Evolutionary conservation across 1,140 invertebrate species (phyloP).

Genomic region (Drosophila lowei): DNA sequence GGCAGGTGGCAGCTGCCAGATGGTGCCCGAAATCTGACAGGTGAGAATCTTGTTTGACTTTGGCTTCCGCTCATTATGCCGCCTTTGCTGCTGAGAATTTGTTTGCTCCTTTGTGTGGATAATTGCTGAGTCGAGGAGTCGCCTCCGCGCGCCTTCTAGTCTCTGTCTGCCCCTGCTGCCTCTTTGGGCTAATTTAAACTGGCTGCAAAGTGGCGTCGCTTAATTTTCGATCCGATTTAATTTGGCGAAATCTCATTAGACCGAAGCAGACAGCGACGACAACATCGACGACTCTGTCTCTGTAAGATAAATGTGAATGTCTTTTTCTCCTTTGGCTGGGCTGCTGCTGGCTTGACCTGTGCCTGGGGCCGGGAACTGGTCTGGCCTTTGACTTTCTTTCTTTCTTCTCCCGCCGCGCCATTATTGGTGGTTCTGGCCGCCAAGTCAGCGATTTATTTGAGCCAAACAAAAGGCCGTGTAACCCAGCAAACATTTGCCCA

Average conservation of each 20-base stretch:
- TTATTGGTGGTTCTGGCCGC: conserved; percentile 20
- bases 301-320: conserved; percentile 49
- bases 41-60: conserved; percentile 55
- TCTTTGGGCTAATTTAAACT: conserved; percentile 51
- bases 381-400: conserved; percentile 21
- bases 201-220: conserved; percentile 20
- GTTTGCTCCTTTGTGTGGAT: conserved; percentile 32
- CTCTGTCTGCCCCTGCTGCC: neutral
- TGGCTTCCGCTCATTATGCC: conserved; percentile 46
- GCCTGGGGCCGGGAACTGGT: conserved; percentile 10
- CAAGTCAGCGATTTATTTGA: conserved; percentile 60
- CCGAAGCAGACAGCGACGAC: neutral
- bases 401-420: neutral
- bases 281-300: conserved; percentile 1
- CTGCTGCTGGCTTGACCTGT: conserved; percentile 40
- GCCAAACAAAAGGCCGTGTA: conserved; percentile 37
- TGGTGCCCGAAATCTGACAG: conserved; percentile 37
- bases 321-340: conserved; percentile 2
- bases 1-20: conserved; percentile 43
- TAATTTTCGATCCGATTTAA: conserved; percentile 53
- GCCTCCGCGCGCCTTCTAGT: neutral
- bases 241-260: conserved; percentile 54
- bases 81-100: conserved; percentile 26
- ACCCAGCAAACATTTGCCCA: conserved; percentile 56
- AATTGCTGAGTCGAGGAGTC: conserved; percentile 25